Conservation (phyloP, 2,797 vertebrate genomes). For the Acanthopagrus latus region DNA sequence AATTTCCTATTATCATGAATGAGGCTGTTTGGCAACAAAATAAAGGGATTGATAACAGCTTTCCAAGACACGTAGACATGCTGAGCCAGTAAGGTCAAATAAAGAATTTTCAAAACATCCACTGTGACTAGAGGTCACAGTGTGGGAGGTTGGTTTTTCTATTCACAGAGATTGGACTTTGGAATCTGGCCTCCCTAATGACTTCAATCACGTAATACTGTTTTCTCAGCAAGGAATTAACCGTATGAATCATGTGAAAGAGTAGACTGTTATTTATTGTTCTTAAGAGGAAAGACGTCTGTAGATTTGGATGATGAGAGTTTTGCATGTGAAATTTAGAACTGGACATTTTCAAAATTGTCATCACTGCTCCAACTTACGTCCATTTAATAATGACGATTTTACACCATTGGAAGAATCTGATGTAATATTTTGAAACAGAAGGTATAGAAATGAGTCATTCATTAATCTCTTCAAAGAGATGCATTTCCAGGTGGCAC, state of each 20-base stretch:
- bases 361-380: background rate
- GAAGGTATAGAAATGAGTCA: background rate
- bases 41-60: conserved; percentile 26
- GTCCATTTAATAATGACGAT: conserved; percentile 5
- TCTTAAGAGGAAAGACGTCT: background rate
- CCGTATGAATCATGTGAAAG: background rate
- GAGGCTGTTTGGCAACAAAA: conserved; percentile 19
- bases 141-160: background rate
- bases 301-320: conserved; percentile 1
- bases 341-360: background rate
- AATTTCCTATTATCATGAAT: background rate
- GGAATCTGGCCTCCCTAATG: background rate
- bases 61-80: conserved; percentile 29
- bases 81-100: conserved; percentile 20
- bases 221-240: conserved; percentile 22
- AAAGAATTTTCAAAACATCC: conserved; percentile 10
- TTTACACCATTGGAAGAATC: conserved; percentile 11
- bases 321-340: background rate
- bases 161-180: conserved; percentile 1
- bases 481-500: background rate
- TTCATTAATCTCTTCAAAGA: background rate
- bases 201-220: conserved; percentile 10
- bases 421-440: conserved; percentile 4
- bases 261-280: background rate
- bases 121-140: background rate